Evolutionary conservation across 2,797 vertebrate species (phyloP).

Genomic region (Neosilurus mollespiculum): DNA sequence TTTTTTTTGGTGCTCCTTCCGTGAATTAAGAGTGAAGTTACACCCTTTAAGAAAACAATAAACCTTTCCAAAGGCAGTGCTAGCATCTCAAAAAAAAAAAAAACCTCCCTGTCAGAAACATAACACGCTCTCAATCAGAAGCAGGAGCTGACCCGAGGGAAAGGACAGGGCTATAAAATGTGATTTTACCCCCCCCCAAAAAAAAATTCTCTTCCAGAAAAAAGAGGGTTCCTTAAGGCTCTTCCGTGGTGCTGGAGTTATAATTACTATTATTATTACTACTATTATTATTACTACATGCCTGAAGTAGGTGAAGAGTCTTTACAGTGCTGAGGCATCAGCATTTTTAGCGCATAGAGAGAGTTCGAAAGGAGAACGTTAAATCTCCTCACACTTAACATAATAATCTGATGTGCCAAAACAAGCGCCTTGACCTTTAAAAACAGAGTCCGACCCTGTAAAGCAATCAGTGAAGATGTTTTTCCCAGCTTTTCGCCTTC

Average conservation of each 20-base stretch:
- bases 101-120: constrained; percentile 50
- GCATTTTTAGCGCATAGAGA: not conserved
- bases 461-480: not conserved
- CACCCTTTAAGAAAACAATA: constrained; percentile 75
- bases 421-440: constrained; percentile 19
- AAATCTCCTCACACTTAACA: not conserved
- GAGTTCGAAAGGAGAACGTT: not conserved
- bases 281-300: constrained; percentile 21
- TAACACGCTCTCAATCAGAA: constrained; percentile 41
- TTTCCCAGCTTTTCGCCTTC: not conserved
- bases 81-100: constrained; percentile 34
- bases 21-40: constrained; percentile 74
- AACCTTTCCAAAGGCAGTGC: constrained; percentile 59
- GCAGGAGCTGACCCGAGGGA: constrained; percentile 36
- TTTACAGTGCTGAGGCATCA: not conserved
- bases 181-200: constrained; percentile 14
- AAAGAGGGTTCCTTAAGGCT: constrained; percentile 18
- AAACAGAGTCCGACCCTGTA: not conserved
- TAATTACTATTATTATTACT: constrained; percentile 41
- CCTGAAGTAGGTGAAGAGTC: constrained; percentile 5
- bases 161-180: constrained; percentile 33
- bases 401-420: constrained; percentile 1
- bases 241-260: constrained; percentile 23
- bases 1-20: constrained; percentile 54
- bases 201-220: not conserved